Base-by-base conservation (phyloP, 2,888 invertebrate species). In the Nysson spinosus region DNA sequence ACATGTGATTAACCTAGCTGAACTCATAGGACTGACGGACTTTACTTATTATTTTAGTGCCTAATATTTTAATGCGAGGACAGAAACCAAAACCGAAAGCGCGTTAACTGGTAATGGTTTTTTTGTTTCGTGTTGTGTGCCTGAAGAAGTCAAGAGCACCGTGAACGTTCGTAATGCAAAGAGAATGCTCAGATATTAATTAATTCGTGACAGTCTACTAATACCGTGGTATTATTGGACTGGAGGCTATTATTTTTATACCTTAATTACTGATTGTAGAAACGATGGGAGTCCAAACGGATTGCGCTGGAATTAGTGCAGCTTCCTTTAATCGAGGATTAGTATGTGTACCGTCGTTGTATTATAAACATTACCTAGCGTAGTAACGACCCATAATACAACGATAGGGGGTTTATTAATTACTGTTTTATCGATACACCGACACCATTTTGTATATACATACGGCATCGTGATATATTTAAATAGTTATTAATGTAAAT, bases 161-260 rank as follows among this genome's bases (percentile, higher is more conserved):
- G 34, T 4, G 34, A 4, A n/a, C 12, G 12, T 4, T 34, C 14
- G 14, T 14, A 34, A 14, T 5, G 34, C 12, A 37, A 28, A 37
- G 56, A 74, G 71, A 74, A 80, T 83, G 81, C 82, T 83, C 82
- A 81, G 77, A 81, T 62, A 68, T 34, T 49, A 63, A 62, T 62
- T 49, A 57, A 51, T 56, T 71, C 63, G 60, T 55, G 47, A 70
- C 77, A 75, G 78, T 61, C 73, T 71, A 74, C 69, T 64, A 56
- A 67, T 56, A 65, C 57, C 65, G 63, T 60, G 72, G 63, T 50
- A 65, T 71, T n/a, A n/a, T n/a, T n/a, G 67, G 73, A 72, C 78
- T 71, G 81, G 79, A 84, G 84, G 83, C 83, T 85, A 83, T 85
- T 85, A 85, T 85, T 85, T 85, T 85, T 85, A 83, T 85, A 85